Evolutionary conservation across 1,140 invertebrate genomes (phyloP).

Genomic region (Neodiprion lecontei): DNA sequence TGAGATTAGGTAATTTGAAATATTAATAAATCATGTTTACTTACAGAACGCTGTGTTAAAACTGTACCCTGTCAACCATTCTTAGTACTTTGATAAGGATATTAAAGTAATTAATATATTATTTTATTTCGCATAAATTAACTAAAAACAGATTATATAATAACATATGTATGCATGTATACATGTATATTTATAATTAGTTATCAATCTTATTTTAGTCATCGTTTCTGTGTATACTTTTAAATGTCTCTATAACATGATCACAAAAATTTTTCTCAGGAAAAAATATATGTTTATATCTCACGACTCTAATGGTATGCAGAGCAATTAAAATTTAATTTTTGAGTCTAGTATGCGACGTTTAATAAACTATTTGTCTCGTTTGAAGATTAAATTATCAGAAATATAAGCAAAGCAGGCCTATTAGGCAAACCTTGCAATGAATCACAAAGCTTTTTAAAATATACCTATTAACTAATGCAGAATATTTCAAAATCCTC

Average conservation of each 20-base stretch:
- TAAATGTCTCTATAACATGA: not conserved
- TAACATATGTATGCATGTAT: not conserved
- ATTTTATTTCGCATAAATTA: constrained; percentile 52
- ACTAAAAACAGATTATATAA: constrained; percentile 45
- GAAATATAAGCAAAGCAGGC: constrained; percentile 4
- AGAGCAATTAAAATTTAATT: not conserved
- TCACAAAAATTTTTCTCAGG: not conserved
- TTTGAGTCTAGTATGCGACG: not conserved
- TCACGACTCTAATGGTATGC: not conserved
- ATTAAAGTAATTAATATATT: constrained; percentile 47
- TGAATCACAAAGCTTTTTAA: too few relatives aligned
- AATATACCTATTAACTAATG: too few relatives aligned
- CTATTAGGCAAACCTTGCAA: not conserved
- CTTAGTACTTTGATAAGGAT: not conserved
- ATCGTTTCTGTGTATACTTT: constrained; percentile 7
- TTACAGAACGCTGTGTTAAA: not conserved
- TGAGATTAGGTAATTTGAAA: constrained; percentile 68
- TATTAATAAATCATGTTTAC: constrained; percentile 26
- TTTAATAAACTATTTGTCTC: not conserved
- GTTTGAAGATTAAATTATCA: not conserved
- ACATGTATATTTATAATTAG: constrained; percentile 7
- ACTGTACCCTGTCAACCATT: not conserved
- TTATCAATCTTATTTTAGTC: not conserved
- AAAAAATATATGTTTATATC: not conserved
- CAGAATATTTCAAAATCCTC: too few relatives aligned